A percentile compares a stretch with the other conserved stretches of the same genome.
Conservation (phyloP, 2,888 invertebrate genomes). For the Platerodrilus igneus region DNA sequence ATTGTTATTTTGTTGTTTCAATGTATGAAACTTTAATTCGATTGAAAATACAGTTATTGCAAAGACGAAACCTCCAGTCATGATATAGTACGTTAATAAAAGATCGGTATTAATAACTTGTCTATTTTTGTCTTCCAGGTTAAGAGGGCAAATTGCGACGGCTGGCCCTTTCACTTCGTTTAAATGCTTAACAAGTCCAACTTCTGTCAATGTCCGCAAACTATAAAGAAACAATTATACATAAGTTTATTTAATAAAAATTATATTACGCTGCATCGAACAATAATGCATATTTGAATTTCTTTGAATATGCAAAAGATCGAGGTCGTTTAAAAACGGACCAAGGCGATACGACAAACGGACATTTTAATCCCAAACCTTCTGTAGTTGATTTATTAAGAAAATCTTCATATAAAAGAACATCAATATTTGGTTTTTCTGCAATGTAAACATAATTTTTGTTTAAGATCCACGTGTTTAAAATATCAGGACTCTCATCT, state of each 20-base stretch:
- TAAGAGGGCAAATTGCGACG: conserved; percentile 75
- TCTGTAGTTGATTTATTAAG: conserved; percentile 52
- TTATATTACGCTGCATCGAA: conserved; percentile 67
- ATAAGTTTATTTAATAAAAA: conserved; percentile 1
- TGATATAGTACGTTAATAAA: conserved; percentile 73
- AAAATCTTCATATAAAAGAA: conserved; percentile 68
- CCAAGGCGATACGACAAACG: conserved; percentile 69
- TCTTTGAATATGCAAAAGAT: conserved; percentile 66
- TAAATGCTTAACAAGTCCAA: conserved; percentile 69
- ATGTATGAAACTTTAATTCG: too few relatives aligned
- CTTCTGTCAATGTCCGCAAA: conserved; percentile 63
- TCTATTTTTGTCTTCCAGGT: conserved; percentile 75
- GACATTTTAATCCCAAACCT: conserved; percentile 60
- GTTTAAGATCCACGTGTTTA: conserved; percentile 48
- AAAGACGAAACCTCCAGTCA: conserved; percentile 65
- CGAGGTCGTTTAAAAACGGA: conserved; percentile 62
- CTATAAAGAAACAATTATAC: conserved; percentile 47
- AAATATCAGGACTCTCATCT: conserved; percentile 42
- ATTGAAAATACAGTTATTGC: too few relatives aligned
- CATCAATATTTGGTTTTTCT: conserved; percentile 65
- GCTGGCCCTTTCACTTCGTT: conserved; percentile 62
- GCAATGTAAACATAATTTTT: conserved; percentile 59
- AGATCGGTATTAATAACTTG: conserved; percentile 72
- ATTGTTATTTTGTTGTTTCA: too few relatives aligned
- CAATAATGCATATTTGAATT: conserved; percentile 55